Conservation (phyloP, 2,113 vertebrate species). For the Larimichthys polyactis region DNA sequence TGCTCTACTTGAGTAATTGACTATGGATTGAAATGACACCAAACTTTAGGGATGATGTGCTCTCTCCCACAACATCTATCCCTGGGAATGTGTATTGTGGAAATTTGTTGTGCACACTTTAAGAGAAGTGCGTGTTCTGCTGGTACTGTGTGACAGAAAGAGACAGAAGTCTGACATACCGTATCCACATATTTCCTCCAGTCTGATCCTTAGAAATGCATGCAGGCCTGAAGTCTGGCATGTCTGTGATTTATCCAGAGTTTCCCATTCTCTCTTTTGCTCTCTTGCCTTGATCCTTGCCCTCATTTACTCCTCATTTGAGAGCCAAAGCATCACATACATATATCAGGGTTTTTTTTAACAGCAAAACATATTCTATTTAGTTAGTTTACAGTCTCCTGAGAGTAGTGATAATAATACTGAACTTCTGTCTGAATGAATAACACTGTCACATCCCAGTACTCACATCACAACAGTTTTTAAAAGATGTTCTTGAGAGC, state of each 20-base stretch:
- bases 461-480: background rate
- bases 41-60: background rate
- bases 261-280: background rate
- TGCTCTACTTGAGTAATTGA: constrained; percentile 65
- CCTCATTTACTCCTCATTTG: background rate
- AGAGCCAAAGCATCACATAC: background rate
- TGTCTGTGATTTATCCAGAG: background rate
- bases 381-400: background rate
- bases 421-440: background rate
- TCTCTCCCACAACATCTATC: constrained; percentile 11
- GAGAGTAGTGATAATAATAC: background rate
- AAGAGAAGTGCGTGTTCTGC: background rate
- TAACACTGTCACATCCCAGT: background rate
- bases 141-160: constrained; percentile 14
- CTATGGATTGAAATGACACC: constrained; percentile 65
- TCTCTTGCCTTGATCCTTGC: constrained; percentile 24
- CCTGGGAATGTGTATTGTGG: background rate
- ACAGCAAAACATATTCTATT: constrained; percentile 1
- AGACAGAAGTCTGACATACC: constrained; percentile 7
- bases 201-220: constrained; percentile 17
- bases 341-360: background rate
- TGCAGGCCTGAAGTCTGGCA: background rate
- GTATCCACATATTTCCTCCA: constrained; percentile 18
- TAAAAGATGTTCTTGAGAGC: background rate
- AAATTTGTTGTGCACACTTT: constrained; percentile 9